Percentiles rank a stretch among this genome's conserved stretches.
Conservation (phyloP, 1,140 invertebrate species). For the Intoshia linei region DNA sequence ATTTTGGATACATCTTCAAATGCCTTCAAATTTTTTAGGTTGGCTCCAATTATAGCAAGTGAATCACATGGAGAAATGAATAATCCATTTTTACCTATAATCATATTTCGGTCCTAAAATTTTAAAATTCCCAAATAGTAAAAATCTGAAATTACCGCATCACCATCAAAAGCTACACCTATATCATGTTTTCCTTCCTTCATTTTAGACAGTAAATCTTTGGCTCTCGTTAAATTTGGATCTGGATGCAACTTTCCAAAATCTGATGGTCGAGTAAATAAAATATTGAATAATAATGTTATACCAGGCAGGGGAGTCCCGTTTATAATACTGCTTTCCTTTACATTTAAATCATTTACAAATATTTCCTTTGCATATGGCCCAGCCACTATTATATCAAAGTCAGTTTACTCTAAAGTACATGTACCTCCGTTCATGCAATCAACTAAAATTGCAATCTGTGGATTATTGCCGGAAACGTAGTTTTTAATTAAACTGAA, state of each 20-base stretch:
- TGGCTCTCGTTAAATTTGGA: constrained; percentile 82
- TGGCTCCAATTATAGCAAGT: constrained; percentile 61
- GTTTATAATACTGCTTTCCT: constrained; percentile 32
- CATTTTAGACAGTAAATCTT: constrained; percentile 43
- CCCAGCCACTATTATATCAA: constrained; percentile 44
- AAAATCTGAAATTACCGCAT: constrained; percentile 33
- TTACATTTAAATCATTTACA: constrained; percentile 39
- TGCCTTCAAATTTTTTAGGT: constrained; percentile 65
- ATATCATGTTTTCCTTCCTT: constrained; percentile 50
- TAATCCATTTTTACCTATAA: constrained; percentile 70
- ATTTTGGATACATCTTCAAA: constrained; percentile 43
- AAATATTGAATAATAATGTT: no score
- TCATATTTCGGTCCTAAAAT: constrained; percentile 58
- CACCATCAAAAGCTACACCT: constrained; percentile 90
- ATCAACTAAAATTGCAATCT: constrained; percentile 56
- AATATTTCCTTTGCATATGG: constrained; percentile 68
- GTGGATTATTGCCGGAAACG: constrained; percentile 33
- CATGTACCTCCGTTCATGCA: constrained; percentile 57
- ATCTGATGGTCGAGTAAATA: no score
- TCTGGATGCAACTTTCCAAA: constrained; percentile 89
- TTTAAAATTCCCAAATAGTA: no score
- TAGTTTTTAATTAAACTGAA: constrained; percentile 43
- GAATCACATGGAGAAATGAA: constrained; percentile 92
- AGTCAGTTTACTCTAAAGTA: constrained; percentile 2
- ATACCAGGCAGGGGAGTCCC: constrained; percentile 41